Base-by-base conservation (phyloP, 2,888 invertebrate genomes). In the Andricus quercusramuli region DNA sequence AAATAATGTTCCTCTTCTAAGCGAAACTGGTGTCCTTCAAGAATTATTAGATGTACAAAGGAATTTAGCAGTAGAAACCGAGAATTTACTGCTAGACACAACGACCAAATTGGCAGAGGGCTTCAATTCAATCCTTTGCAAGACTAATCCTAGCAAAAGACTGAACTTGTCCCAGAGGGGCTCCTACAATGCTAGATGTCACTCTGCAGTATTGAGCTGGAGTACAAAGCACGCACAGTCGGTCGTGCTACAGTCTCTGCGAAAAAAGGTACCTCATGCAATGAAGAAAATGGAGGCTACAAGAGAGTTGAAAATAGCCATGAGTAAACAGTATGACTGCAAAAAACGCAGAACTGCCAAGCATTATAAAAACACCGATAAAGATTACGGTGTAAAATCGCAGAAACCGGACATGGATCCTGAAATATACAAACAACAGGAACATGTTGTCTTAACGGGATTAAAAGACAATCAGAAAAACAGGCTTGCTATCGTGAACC, bases 331-430 rank as follows among this genome's bases (percentile, higher is more conserved):
- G n/a, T 44, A 67, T 13, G 5, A 22, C n/a, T 51, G 25, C 11
- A n/a, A 11, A 20, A 76, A 59, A 15, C 20, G 77, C n/a, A 59
- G 44, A 29, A 11, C 20, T 6, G 64, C 20, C 13, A 64, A 65
- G 22, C n/a, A 22, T 13, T 32, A 64, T 41, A 65, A 62, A 37
- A 20, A 15, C 13, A 78, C 41, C 1, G 78, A 78, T 15, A 64
- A n/a, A 25, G 41, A 78, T 64, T 41, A 78, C 44, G 25, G 65
- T 11, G 2, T 2, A n/a, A 17, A 8, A 3, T 32, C 64, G 22
- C 29, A 65, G 64, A 22, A 78, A n/a, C 77, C 62, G 20, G 77
- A 62, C 37, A 64, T 62, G 77, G 77, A 64, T 8, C 2, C 32
- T 15, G 22, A n/a, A 59, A 32, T 56, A 22, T 51, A 9, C 47